Evolutionary conservation across 2,888 invertebrate genomes (phyloP).

Genomic region (Plemyria rubiginata): DNA sequence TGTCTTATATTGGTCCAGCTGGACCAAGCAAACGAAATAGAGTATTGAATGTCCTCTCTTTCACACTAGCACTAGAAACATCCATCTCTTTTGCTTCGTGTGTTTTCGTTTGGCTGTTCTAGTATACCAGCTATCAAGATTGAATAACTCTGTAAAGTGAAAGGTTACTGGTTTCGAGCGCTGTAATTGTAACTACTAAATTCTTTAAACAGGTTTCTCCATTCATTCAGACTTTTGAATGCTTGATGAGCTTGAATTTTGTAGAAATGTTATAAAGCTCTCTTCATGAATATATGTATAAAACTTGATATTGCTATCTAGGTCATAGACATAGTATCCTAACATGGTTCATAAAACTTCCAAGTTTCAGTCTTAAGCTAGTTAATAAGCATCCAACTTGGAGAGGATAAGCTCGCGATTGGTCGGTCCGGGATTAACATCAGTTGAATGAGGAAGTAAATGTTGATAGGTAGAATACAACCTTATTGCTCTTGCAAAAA

Average conservation of each 20-base stretch:
- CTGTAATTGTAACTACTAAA: slow-evolving; percentile 3
- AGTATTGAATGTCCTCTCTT: neutral
- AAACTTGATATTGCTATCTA: neutral
- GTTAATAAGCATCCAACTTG: slow-evolving; percentile 38
- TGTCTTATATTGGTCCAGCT: neutral
- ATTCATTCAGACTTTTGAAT: slow-evolving; percentile 10
- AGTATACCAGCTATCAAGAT: neutral
- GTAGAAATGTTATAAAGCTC: slow-evolving; percentile 12
- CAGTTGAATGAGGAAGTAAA: slow-evolving; percentile 60
- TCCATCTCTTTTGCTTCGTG: neutral
- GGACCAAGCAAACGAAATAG: neutral
- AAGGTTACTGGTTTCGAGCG: too few species aligned
- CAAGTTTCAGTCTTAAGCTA: slow-evolving; percentile 39
- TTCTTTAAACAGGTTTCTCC: slow-evolving; percentile 5
- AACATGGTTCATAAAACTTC: slow-evolving; percentile 31
- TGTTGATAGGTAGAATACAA: slow-evolving; percentile 58
- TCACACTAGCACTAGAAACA: neutral
- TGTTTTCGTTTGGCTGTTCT: neutral
- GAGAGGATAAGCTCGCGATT: slow-evolving; percentile 45
- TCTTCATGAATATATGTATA: neutral
- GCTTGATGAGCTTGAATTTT: slow-evolving; percentile 30
- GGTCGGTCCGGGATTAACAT: slow-evolving; percentile 46
- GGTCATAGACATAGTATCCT: slow-evolving; percentile 10
- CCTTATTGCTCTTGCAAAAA: slow-evolving; percentile 41
- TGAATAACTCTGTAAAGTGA: too few species aligned